Evolutionary conservation across 2,797 vertebrate species (phyloP), one percentile per base, ranked within the genome.

Genomic region (Propithecus perrieri): DNA sequence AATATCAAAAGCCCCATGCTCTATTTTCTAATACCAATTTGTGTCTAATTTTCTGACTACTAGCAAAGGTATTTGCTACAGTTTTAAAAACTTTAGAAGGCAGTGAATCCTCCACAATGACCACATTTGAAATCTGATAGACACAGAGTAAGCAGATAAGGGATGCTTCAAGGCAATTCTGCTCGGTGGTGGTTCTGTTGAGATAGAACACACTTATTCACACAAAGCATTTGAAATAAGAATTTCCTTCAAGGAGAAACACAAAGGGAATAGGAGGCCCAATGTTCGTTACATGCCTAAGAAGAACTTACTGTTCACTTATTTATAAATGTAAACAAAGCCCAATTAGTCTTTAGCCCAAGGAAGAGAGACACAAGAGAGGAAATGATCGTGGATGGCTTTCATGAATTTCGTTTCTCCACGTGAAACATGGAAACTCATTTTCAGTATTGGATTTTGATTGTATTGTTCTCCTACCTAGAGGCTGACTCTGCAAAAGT

Each of bases 241-340:
- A 96, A 91, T 96, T 98, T 95, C 65, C 89, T 95, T 98, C 50
- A 30, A 94, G 57, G 2, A 24, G 26, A 97, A 97, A 11, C 85
- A 85, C 80, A 96, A 92, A 93, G 8, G 75, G 72, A 95, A 97
- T 46, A 96, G 63, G 83, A 65, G 92, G 1, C 55, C 61, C 53
- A 97, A 85, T 33, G 67, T 97, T 81, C 79, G 79, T 85, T 83
- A 53, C 74, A 3, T 0, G 48, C 83, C 92, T 95, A 20, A 15
- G 59, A 95, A 96, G 53, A 80, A 33, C 59, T 94, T 50, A 38
- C 79, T 96, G 2, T 74, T 98, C 89, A 97, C 33, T 98, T 97
- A 98, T 97, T 97, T 98, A 98, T 97, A 91, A 97, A 72, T 67
- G 46, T 96, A 98, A 97, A 97, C 87, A 97, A 97, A 97, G 41